Evolutionary conservation across 2,888 invertebrate genomes (phyloP).

Genomic region (Conus canariensis): DNA sequence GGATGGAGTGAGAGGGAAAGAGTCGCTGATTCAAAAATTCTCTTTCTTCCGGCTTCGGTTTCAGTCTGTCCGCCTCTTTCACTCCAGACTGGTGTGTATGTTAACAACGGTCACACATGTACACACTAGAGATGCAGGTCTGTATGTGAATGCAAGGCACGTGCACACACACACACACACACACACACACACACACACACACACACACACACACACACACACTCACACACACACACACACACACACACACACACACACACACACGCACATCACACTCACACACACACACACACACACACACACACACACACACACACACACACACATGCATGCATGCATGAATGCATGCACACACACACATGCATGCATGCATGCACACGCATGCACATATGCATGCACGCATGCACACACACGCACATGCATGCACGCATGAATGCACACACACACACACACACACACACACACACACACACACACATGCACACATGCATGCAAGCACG

Average conservation of each 20-base stretch:
- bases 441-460: not conserved
- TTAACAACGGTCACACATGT: too few species aligned
- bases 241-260: not conserved
- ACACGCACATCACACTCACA: not conserved
- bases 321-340: not conserved
- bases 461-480: not conserved
- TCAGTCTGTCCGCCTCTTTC: too few species aligned
- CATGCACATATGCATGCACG: not conserved
- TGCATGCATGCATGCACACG: not conserved
- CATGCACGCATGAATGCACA: not conserved
- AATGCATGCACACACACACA: not conserved
- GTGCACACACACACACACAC: too few species aligned
- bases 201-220: not conserved
- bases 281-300: not conserved
- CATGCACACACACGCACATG: not conserved
- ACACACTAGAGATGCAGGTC: too few species aligned
- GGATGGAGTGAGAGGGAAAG: too few species aligned
- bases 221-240: not conserved
- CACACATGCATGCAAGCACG: not conserved
- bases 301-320: not conserved
- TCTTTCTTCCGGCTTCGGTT: too few species aligned
- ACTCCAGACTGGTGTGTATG: too few species aligned
- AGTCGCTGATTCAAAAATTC: too few species aligned
- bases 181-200: too few species aligned
- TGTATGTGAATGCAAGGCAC: too few species aligned